Percentiles rank a stretch among this genome's conserved stretches.
These are phyloP conservation scores for Eupithecia inturbata DNA, from an alignment of 2,888 invertebrate species.

Conservation along the genomic window DNA sequence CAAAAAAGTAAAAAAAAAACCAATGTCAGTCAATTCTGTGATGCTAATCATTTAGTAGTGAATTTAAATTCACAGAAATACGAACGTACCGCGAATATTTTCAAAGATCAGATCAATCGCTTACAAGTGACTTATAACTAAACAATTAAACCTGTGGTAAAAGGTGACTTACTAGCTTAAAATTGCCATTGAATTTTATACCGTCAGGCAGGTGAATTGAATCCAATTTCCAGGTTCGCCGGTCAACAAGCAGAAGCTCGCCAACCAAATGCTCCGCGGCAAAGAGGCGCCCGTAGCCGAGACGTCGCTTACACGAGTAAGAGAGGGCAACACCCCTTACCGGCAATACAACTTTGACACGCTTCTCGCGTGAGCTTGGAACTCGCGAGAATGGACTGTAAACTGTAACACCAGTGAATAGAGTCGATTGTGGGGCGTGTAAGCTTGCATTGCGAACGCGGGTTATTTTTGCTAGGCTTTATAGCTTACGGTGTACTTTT, in stretches of 20 bases:
- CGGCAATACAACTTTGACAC: constrained; percentile 73
- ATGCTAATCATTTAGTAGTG: background rate
- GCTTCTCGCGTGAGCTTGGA: constrained; percentile 62
- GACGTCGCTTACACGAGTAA: constrained; percentile 92
- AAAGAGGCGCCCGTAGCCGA: constrained; percentile 88
- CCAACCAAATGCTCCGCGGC: constrained; percentile 89
- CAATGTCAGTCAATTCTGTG: background rate
- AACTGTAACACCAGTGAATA: constrained; percentile 28
- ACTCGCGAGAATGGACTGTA: constrained; percentile 38
- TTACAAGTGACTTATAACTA: background rate
- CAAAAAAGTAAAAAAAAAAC: background rate
- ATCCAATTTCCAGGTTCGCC: constrained; percentile 87
- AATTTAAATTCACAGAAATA: background rate
- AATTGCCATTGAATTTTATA: constrained; percentile 41
- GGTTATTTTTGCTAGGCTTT: background rate
- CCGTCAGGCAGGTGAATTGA: constrained; percentile 65
- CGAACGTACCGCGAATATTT: background rate
- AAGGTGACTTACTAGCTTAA: constrained; percentile 11
- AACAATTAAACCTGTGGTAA: constrained; percentile 2
- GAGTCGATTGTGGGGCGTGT: constrained; percentile 16
- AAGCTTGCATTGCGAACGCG: constrained; percentile 20
- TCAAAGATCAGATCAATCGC: background rate
- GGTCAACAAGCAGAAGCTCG: constrained; percentile 92
- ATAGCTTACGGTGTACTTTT: background rate
- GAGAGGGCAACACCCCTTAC: constrained; percentile 66